Evolutionary conservation across 2,797 vertebrate species (phyloP).

Genomic region (Trachops cirrhosus): DNA sequence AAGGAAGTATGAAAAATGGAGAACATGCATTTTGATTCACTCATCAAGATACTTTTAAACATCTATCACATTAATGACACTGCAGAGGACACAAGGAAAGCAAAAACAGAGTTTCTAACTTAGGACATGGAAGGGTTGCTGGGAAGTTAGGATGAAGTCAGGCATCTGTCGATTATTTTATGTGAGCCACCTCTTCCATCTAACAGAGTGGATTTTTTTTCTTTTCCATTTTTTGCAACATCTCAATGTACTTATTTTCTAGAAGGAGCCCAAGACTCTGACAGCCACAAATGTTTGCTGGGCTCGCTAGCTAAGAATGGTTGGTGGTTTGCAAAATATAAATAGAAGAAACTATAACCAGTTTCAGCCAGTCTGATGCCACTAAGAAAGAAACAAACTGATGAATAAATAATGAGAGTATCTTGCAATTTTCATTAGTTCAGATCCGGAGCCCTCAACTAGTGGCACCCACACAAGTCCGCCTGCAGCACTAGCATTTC

Average conservation of each 20-base stretch:
- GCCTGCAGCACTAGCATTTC: neutral
- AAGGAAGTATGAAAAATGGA: neutral
- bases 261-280: constrained; percentile 58
- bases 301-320: constrained; percentile 61
- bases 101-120: neutral
- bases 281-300: constrained; percentile 67
- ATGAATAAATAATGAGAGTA: constrained; percentile 72
- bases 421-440: constrained; percentile 31
- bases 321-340: constrained; percentile 69
- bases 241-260: constrained; percentile 72
- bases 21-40: neutral
- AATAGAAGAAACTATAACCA: constrained; percentile 64
- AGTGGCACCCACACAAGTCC: accelerated
- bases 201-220: neutral
- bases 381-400: neutral
- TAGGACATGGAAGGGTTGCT: neutral
- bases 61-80: accelerated
- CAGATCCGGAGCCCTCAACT: neutral
- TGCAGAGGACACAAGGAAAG: neutral
- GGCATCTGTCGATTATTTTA: constrained; percentile 60
- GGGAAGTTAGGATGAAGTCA: neutral
- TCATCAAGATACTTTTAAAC: neutral
- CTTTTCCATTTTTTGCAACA: constrained; percentile 62
- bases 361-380: constrained; percentile 68
- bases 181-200: constrained; percentile 13